A percentile compares a stretch with the other conserved stretches of the same genome.
Conservation (phyloP, 1,140 invertebrate genomes). For the Penaeus japonicus region DNA sequence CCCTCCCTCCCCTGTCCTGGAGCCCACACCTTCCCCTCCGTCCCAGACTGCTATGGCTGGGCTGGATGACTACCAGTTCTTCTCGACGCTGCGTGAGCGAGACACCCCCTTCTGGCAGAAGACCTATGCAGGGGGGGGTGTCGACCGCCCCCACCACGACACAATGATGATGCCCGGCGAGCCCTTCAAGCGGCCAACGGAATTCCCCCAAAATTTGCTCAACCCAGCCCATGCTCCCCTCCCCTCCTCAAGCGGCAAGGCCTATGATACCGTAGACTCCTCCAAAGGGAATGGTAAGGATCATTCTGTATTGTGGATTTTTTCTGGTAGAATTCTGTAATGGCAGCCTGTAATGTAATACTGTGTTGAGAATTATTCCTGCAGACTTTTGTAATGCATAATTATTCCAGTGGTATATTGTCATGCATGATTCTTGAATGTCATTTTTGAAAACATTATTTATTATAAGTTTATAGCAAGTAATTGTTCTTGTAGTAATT, state of each 20-base stretch:
- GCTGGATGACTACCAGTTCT: slow-evolving; percentile 58
- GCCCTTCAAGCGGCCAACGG: slow-evolving; percentile 41
- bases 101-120: slow-evolving; percentile 58
- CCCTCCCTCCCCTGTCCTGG: too few relatives aligned
- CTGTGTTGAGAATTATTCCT: slow-evolving; percentile 35
- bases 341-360: background rate
- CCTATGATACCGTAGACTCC: background rate
- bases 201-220: slow-evolving; percentile 42
- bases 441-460: too few relatives aligned
- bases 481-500: too few relatives aligned
- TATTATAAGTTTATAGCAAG: too few relatives aligned
- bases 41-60: slow-evolving; percentile 44
- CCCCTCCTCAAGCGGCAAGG: background rate
- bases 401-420: too few relatives aligned
- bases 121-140: slow-evolving; percentile 15
- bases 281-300: background rate
- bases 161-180: background rate
- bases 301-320: background rate
- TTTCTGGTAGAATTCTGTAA: background rate
- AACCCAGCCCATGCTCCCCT: slow-evolving; percentile 26
- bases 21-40: background rate
- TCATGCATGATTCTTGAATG: too few relatives aligned
- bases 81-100: slow-evolving; percentile 53
- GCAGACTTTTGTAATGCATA: slow-evolving; percentile 50
- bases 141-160: background rate